Percentiles rank a stretch among this genome's conserved stretches.
phyloP scores from a whole-genome alignment of 2,113 vertebrate genomes.

The Myxocyprinus asiaticus region DNA sequence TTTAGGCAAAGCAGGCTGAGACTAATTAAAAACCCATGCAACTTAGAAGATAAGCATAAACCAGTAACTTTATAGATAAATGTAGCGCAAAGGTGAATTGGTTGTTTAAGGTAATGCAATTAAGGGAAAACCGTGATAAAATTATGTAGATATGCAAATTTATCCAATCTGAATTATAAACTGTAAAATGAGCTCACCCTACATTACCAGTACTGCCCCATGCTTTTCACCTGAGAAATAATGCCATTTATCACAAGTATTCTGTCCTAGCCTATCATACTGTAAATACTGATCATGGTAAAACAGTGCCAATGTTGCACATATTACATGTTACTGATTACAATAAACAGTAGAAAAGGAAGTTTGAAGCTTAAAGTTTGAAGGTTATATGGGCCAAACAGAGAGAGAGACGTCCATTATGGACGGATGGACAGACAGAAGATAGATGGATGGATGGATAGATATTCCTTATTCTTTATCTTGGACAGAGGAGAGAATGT shows the following conservation, averaged over 20 bases:
- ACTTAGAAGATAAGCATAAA: not conserved
- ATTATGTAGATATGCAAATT: not conserved
- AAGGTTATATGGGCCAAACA: too few relatives aligned
- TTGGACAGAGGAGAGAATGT: not conserved
- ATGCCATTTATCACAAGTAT: too few relatives aligned
- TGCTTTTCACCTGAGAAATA: not conserved
- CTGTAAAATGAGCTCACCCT: not conserved
- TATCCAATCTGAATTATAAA: not conserved
- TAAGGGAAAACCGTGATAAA: not conserved
- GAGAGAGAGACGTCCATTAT: too few relatives aligned
- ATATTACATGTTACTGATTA: too few relatives aligned
- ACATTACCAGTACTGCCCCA: not conserved
- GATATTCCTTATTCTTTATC: not conserved
- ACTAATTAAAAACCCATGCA: not conserved
- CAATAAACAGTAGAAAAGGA: too few relatives aligned
- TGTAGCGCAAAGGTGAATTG: slow-evolving; percentile 1
- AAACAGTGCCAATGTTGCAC: too few relatives aligned
- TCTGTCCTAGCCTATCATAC: too few relatives aligned
- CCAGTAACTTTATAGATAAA: not conserved
- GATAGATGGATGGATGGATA: too few relatives aligned
- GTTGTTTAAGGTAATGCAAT: not conserved
- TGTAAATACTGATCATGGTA: too few relatives aligned
- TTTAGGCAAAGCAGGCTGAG: not conserved
- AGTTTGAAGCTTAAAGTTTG: too few relatives aligned
- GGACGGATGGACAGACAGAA: too few relatives aligned